A percentile compares a stretch with the other conserved stretches of the same genome.
Evolutionary conservation across 1,140 invertebrate species (phyloP).

Genomic region (Aphidius gifuensis): DNA sequence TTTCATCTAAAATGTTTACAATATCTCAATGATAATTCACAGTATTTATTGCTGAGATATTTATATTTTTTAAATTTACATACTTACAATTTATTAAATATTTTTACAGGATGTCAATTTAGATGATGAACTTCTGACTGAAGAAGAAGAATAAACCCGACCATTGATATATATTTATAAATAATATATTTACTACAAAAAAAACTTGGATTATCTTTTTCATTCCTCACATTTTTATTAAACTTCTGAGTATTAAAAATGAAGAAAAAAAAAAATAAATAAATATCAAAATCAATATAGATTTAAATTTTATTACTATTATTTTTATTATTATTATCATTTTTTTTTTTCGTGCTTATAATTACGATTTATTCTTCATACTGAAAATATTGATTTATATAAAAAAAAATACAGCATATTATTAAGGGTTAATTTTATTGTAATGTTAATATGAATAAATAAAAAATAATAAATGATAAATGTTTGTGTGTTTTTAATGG

Average conservation of each 20-base stretch:
- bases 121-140: slow-evolving; percentile 64
- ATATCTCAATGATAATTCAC: slow-evolving; percentile 3
- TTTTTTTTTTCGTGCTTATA: too few relatives aligned
- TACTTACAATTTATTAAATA: slow-evolving; percentile 25
- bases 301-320: neutral
- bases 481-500: too few relatives aligned
- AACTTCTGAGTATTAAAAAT: slow-evolving; percentile 24
- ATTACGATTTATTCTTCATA: too few relatives aligned
- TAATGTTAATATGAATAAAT: too few relatives aligned
- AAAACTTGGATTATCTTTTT: slow-evolving; percentile 1
- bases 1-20: too few relatives aligned
- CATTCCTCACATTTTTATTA: slow-evolving; percentile 33
- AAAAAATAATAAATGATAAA: too few relatives aligned
- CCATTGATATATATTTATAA: slow-evolving; percentile 24
- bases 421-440: too few relatives aligned
- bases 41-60: neutral
- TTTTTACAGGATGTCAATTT: slow-evolving; percentile 63
- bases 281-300: slow-evolving; percentile 4
- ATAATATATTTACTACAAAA: slow-evolving; percentile 21
- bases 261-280: slow-evolving; percentile 7
- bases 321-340: too few relatives aligned
- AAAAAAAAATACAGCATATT: too few relatives aligned
- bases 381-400: too few relatives aligned
- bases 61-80: slow-evolving; percentile 8
- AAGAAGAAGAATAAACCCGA: slow-evolving; percentile 48